These are phyloP conservation scores for Ceratoteleas bidentatus DNA, from an alignment of 1,140 invertebrate species.

Conservation along the genomic window DNA sequence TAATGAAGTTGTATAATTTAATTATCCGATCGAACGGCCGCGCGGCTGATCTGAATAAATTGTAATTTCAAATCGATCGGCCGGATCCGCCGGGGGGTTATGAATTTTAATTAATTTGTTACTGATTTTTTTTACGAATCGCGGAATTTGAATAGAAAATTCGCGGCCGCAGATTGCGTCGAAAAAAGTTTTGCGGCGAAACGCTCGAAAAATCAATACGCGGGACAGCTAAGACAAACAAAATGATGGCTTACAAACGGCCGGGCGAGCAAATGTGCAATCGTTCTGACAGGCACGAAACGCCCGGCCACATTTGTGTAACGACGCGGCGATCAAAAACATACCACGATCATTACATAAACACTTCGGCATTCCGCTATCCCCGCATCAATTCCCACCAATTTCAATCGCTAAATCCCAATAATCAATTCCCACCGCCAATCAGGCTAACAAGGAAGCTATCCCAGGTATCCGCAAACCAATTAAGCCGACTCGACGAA, in stretches of 20 bases:
- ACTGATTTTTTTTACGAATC: too few relatives aligned
- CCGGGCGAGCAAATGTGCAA: constrained; percentile 14
- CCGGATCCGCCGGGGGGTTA: too few relatives aligned
- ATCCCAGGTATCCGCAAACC: constrained; percentile 7
- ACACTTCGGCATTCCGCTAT: constrained; percentile 26
- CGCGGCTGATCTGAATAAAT: background rate
- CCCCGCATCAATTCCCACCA: constrained; percentile 17
- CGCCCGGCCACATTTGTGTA: constrained; percentile 17
- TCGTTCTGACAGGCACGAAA: constrained; percentile 10
- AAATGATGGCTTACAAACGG: constrained; percentile 1
- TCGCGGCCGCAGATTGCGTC: too few relatives aligned
- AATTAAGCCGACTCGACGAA: constrained; percentile 18
- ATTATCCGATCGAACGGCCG: background rate
- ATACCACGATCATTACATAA: constrained; percentile 39
- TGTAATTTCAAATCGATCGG: background rate
- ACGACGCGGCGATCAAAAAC: constrained; percentile 32
- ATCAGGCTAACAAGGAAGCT: constrained; percentile 21
- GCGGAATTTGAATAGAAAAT: too few relatives aligned
- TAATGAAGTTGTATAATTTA: constrained; percentile 23
- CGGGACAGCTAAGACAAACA: constrained; percentile 2
- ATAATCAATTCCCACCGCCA: constrained; percentile 17
- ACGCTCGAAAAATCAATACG: constrained; percentile 5
- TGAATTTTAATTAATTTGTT: too few relatives aligned
- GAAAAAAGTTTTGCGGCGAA: too few relatives aligned
- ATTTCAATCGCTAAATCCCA: constrained; percentile 23